Conservation (phyloP, 2,888 invertebrate genomes). For the Apodemia duryi region DNA sequence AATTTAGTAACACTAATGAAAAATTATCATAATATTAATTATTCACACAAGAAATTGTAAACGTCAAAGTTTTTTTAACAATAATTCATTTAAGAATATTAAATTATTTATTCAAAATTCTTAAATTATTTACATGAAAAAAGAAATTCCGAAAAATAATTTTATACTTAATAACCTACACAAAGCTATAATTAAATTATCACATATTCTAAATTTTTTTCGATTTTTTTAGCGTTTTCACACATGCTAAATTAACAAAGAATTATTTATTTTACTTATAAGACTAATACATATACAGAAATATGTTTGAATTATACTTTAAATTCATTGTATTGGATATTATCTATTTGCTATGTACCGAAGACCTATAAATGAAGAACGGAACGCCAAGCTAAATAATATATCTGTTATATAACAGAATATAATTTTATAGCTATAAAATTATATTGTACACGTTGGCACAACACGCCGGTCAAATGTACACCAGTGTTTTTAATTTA, state of each 20-base stretch:
- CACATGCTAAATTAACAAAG: not conserved
- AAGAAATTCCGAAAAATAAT: constrained; percentile 7
- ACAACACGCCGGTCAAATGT: no score
- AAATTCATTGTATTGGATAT: not conserved
- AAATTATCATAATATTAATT: no score
- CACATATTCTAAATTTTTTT: constrained; percentile 2
- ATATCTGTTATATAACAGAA: not conserved
- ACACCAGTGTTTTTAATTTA: no score
- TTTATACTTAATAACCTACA: constrained; percentile 2
- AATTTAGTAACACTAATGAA: no score
- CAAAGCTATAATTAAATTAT: constrained; percentile 8
- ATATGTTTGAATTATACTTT: not conserved
- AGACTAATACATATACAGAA: constrained; percentile 5
- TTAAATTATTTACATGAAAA: constrained; percentile 7
- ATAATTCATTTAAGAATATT: not conserved
- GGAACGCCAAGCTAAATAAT: constrained; percentile 1
- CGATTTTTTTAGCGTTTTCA: not conserved
- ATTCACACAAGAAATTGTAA: no score
- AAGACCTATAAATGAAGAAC: not conserved
- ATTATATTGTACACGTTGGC: no score
- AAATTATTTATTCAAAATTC: constrained; percentile 1
- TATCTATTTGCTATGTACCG: not conserved
- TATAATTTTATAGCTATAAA: not conserved
- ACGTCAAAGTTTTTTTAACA: not conserved
- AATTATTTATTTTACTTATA: not conserved